These are phyloP conservation scores for Lissonota sp. DNA, from an alignment of 2,888 invertebrate species.

Conservation along the genomic window DNA sequence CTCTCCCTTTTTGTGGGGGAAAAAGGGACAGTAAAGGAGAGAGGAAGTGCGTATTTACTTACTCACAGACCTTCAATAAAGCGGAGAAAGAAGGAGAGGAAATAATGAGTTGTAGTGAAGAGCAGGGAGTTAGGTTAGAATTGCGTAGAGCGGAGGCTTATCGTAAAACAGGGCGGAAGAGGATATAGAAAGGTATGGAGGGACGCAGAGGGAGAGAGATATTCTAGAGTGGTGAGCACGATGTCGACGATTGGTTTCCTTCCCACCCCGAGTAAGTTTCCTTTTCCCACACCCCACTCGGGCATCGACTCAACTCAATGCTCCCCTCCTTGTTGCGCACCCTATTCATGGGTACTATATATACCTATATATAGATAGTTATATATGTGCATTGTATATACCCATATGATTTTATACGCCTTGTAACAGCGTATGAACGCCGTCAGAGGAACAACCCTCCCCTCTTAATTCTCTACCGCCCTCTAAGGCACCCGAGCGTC, in stretches of 20 bases:
- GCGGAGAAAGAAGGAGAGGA: constrained; percentile 25
- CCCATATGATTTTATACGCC: constrained; percentile 22
- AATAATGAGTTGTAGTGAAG: constrained; percentile 33
- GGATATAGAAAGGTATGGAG: constrained; percentile 13
- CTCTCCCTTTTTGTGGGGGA: too few relatives aligned
- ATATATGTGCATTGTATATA: constrained; percentile 18
- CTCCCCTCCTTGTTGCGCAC: constrained; percentile 63
- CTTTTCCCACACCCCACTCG: constrained; percentile 65
- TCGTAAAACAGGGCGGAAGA: background rate
- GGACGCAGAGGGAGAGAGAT: constrained; percentile 12
- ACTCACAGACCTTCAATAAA: background rate
- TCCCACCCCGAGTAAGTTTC: constrained; percentile 72
- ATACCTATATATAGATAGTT: background rate
- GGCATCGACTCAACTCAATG: constrained; percentile 42
- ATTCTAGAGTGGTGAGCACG: constrained; percentile 53
- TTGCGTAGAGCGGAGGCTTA: background rate
- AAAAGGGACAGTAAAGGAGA: background rate
- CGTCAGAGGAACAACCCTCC: constrained; percentile 52
- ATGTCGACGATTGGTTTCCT: constrained; percentile 82
- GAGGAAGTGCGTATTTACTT: background rate
- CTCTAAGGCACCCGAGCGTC: constrained; percentile 12
- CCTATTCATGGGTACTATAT: constrained; percentile 27
- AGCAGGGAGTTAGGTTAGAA: constrained; percentile 41
- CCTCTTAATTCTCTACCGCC: constrained; percentile 56
- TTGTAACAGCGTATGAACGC: constrained; percentile 61